Conservation (phyloP, 2,888 invertebrate species). For the Drosophila leonis region DNA sequence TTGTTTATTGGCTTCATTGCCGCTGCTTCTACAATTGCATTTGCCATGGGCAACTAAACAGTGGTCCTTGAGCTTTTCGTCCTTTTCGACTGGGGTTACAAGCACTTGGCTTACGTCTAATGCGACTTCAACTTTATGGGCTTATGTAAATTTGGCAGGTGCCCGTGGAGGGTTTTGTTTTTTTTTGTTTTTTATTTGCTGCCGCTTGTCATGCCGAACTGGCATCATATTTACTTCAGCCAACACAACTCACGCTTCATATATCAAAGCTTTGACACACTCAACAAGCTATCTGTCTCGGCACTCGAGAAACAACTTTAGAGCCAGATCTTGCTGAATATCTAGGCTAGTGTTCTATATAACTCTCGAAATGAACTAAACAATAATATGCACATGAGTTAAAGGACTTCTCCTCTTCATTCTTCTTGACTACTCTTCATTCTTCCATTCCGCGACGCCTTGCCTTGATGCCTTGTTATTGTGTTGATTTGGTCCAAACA, state of each 20-base stretch:
- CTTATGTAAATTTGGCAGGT: constrained; percentile 64
- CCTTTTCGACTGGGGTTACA: constrained; percentile 36
- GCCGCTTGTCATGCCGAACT: constrained; percentile 19
- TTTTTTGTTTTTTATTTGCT: constrained; percentile 13
- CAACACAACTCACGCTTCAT: constrained; percentile 55
- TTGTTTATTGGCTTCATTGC: constrained; percentile 78
- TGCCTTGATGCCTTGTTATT: constrained; percentile 1
- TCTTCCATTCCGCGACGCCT: neutral
- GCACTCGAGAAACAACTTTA: neutral
- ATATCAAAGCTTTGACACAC: constrained; percentile 60
- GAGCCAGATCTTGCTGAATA: neutral
- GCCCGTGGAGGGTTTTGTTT: constrained; percentile 12
- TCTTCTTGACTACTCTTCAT: neutral
- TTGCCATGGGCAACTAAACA: constrained; percentile 79
- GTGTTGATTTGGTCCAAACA: constrained; percentile 29
- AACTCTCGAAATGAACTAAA: neutral
- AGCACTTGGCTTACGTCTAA: constrained; percentile 72
- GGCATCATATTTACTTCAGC: constrained; percentile 59
- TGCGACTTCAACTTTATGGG: constrained; percentile 77
- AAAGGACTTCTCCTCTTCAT: neutral
- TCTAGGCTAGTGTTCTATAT: constrained; percentile 1
- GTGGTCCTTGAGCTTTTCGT: constrained; percentile 9
- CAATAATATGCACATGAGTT: constrained; percentile 6
- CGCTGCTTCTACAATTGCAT: constrained; percentile 75
- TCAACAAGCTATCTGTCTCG: constrained; percentile 5